Conservation (phyloP, 64 coral and sea anemone species). For the Pocillopora damicornis region DNA sequence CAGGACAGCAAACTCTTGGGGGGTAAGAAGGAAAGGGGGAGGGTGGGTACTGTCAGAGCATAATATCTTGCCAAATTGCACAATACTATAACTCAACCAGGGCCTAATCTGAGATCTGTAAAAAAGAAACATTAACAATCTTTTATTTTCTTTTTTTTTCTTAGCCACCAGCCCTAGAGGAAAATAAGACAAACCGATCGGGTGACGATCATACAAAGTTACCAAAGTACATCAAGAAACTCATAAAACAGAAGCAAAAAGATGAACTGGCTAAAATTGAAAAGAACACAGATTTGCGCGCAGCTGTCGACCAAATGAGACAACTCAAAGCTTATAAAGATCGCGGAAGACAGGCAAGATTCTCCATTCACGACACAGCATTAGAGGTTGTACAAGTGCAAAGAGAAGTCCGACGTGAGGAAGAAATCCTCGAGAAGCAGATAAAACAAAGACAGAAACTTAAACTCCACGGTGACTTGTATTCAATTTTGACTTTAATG, state of each 20-base stretch:
- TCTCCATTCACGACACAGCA: conserved; percentile 82
- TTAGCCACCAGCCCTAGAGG: not conserved
- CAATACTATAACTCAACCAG: too few relatives aligned
- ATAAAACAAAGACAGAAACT: conserved; percentile 76
- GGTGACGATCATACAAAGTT: conserved; percentile 39
- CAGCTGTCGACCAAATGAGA: conserved; percentile 26
- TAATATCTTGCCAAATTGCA: too few relatives aligned
- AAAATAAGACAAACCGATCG: conserved; percentile 15
- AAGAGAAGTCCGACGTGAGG: conserved; percentile 70
- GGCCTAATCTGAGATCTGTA: too few relatives aligned
- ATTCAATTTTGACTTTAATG: conserved; percentile 86
- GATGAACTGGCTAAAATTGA: conserved; percentile 56
- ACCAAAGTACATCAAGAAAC: conserved; percentile 78
- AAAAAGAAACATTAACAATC: too few relatives aligned
- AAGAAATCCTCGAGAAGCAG: conserved; percentile 74
- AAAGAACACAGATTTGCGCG: conserved; percentile 16
- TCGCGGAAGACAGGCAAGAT: conserved; percentile 44
- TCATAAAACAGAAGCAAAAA: conserved; percentile 67
- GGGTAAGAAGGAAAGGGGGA: too few relatives aligned
- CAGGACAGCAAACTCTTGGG: too few relatives aligned
- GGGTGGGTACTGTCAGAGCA: too few relatives aligned
- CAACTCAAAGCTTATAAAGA: conserved; percentile 22
- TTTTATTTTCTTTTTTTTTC: not conserved
- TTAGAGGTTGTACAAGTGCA: conserved; percentile 79
- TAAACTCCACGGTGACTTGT: conserved; percentile 90